These are phyloP conservation scores for Thamnaconus septentrionalis DNA, from an alignment of 2,113 vertebrate species.

Conservation along the genomic window DNA sequence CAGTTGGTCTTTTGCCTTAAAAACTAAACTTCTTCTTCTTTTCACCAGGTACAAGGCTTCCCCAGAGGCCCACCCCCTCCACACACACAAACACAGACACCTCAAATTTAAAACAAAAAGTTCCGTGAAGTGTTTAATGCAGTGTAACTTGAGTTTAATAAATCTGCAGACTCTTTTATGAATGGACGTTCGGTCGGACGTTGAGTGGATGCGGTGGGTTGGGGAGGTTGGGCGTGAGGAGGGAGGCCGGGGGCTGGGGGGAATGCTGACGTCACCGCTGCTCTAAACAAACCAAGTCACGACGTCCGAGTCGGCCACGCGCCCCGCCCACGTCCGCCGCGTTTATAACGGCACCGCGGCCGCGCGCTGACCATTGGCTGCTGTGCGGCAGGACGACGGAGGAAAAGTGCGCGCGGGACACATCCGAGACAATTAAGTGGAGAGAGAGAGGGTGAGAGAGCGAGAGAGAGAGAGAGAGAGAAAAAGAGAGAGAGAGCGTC, in stretches of 20 bases:
- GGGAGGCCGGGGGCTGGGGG: too few species aligned
- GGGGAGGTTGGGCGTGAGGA: neutral
- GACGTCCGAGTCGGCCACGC: constrained; percentile 54
- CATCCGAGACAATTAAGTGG: too few species aligned
- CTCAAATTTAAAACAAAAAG: too few species aligned
- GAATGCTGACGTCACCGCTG: constrained; percentile 61
- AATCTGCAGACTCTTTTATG: constrained; percentile 43
- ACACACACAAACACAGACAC: too few species aligned
- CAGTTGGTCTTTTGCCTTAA: too few species aligned
- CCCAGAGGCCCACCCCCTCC: too few species aligned
- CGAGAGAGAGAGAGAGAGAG: neutral
- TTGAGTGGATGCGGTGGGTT: constrained; percentile 1
- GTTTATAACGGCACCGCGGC: constrained; percentile 65
- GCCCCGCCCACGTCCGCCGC: constrained; percentile 53
- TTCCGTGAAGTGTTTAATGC: too few species aligned
- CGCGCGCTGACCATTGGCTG: constrained; percentile 32
- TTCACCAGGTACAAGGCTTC: too few species aligned
- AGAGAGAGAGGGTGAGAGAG: too few species aligned
- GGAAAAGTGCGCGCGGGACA: neutral
- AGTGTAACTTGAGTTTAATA: too few species aligned
- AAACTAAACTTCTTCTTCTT: too few species aligned
- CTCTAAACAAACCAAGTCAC: constrained; percentile 68
- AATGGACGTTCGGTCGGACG: constrained; percentile 57
- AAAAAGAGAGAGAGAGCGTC: neutral
- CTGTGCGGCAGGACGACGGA: neutral